A percentile compares a stretch with the other conserved stretches of the same genome.
These are phyloP conservation scores for Lucinisca nassula DNA, from an alignment of 2,888 invertebrate species.

Conservation along the genomic window DNA sequence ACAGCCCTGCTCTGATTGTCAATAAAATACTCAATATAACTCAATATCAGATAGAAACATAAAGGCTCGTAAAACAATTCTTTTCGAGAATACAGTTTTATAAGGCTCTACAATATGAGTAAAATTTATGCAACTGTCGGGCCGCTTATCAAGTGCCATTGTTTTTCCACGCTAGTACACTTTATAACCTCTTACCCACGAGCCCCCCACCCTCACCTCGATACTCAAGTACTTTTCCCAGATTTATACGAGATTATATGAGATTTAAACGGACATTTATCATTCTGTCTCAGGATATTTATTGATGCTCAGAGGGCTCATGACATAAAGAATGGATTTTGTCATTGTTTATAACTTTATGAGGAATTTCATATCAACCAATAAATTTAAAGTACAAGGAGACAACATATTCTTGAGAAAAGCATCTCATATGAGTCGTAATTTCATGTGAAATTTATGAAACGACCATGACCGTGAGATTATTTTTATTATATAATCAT, in stretches of 20 bases:
- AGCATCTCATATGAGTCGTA: too few relatives aligned
- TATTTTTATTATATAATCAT: too few relatives aligned
- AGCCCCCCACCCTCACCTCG: conserved; percentile 8
- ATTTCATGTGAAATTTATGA: too few relatives aligned
- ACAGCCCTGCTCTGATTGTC: too few relatives aligned
- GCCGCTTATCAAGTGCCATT: background rate
- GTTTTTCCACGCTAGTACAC: background rate
- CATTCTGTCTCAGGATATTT: background rate
- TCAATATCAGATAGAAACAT: background rate
- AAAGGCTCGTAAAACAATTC: background rate
- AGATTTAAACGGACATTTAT: background rate
- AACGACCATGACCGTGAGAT: too few relatives aligned
- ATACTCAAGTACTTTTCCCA: background rate
- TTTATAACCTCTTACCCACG: background rate
- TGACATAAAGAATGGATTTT: background rate
- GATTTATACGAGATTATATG: background rate
- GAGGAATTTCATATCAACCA: background rate
- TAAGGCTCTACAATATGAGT: background rate
- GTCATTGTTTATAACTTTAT: background rate
- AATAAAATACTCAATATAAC: too few relatives aligned
- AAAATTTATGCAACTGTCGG: conserved; percentile 10
- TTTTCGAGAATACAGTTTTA: conserved; percentile 9
- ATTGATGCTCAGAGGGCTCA: background rate
- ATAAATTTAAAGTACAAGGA: background rate
- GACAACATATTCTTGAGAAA: too few relatives aligned